A percentile compares a stretch with the other conserved stretches of the same genome.
These are phyloP conservation scores for Morone chrysops DNA, from an alignment of 2,113 vertebrate species.

Conservation along the genomic window DNA sequence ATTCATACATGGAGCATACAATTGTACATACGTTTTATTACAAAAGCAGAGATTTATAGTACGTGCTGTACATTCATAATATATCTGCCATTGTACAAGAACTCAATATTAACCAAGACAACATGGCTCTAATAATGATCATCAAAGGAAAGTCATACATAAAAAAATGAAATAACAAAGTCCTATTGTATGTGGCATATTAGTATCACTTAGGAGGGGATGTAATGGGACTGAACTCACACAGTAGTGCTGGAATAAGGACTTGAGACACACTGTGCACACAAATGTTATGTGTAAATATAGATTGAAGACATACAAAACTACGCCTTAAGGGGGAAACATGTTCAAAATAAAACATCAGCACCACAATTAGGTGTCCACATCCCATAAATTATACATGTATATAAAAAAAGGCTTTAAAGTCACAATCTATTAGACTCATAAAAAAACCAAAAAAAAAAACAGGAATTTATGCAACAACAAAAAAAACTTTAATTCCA, in stretches of 20 bases:
- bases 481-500: neutral
- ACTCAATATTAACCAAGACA: neutral
- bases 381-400: neutral
- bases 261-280: neutral
- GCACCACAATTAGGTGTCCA: neutral
- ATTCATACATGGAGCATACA: neutral
- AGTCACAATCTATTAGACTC: neutral
- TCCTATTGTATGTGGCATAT: neutral
- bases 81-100: slow-evolving; percentile 23
- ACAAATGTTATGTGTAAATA: neutral
- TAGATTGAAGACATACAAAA: neutral
- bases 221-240: neutral
- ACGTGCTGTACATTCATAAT: neutral
- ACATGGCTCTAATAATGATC: neutral
- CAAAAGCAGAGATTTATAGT: neutral
- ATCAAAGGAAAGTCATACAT: neutral
- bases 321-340: neutral
- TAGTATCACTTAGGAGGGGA: neutral
- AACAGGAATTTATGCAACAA: neutral
- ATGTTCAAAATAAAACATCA: neutral
- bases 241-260: neutral
- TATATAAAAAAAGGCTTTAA: neutral
- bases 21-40: slow-evolving; percentile 49
- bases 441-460: neutral
- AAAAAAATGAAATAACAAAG: neutral